Conservation (phyloP, 1,140 invertebrate species). For the Drosophila prosaltans region DNA sequence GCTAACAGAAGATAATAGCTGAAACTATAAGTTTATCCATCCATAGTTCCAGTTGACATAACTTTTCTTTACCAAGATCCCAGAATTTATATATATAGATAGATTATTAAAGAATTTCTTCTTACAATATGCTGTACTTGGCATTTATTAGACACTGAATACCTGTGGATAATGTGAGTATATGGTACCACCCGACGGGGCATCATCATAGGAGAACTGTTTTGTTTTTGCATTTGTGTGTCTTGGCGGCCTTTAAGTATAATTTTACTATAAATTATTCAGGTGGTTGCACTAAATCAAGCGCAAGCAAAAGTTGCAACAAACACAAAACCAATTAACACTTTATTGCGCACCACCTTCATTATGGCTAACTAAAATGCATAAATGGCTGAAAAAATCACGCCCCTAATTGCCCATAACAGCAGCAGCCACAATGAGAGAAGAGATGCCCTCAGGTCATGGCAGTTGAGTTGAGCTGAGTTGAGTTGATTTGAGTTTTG, state of each 20-base stretch:
- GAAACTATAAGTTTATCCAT: too few relatives aligned
- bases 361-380: slow-evolving; percentile 74
- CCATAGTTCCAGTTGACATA: too few relatives aligned
- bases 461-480: slow-evolving; percentile 56
- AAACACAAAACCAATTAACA: slow-evolving; percentile 75
- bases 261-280: slow-evolving; percentile 75
- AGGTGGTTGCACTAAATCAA: slow-evolving; percentile 73
- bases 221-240: neutral
- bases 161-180: too few relatives aligned
- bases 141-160: too few relatives aligned
- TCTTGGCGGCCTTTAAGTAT: slow-evolving; percentile 26
- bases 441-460: slow-evolving; percentile 58
- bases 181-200: neutral
- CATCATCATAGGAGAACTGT: neutral
- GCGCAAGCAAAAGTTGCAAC: slow-evolving; percentile 35
- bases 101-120: too few relatives aligned
- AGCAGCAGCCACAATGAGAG: slow-evolving; percentile 32
- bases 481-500: slow-evolving; percentile 38
- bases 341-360: slow-evolving; percentile 69
- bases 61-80: too few relatives aligned
- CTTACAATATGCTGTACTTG: too few relatives aligned
- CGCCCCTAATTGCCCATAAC: slow-evolving; percentile 76
- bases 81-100: too few relatives aligned
- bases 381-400: slow-evolving; percentile 79
- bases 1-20: too few relatives aligned